Percentiles rank a stretch among this genome's conserved stretches.
These are phyloP conservation scores for Halichondria panicea DNA, from an alignment of 37 sponge, comb jelly and placozoan species.

Conservation along the genomic window DNA sequence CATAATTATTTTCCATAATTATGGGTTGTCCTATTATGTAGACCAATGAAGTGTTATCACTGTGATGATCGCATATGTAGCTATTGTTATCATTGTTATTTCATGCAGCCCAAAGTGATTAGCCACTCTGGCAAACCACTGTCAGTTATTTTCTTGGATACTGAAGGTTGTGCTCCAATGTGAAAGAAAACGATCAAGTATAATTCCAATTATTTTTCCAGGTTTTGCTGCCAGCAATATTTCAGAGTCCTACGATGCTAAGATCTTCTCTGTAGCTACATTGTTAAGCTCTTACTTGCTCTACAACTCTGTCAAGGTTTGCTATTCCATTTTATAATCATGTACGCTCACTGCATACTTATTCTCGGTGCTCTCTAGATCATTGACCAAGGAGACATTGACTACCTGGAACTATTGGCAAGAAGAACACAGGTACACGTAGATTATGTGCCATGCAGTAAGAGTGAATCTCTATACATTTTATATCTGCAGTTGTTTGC, in stretches of 20 bases:
- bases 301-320: constrained; percentile 93
- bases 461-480: too few relatives aligned
- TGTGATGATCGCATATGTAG: neutral
- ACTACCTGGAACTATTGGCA: constrained; percentile 88
- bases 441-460: too few relatives aligned
- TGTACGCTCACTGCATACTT: neutral
- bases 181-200: neutral
- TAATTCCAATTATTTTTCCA: constrained; percentile 4
- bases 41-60: too few relatives aligned
- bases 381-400: constrained; percentile 92
- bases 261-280: constrained; percentile 89
- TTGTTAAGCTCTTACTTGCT: constrained; percentile 91
- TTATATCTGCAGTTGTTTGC: constrained; percentile 80
- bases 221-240: constrained; percentile 93
- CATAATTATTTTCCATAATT: neutral
- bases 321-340: neutral
- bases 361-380: constrained; percentile 40
- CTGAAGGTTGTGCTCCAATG: constrained; percentile 66
- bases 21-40: too few relatives aligned
- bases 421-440: constrained; percentile 79
- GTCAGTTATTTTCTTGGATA: constrained; percentile 87
- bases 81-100: neutral
- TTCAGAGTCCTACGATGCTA: constrained; percentile 92
- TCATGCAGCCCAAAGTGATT: constrained; percentile 56
- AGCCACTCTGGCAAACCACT: constrained; percentile 53